Conservation (phyloP, 2,797 vertebrate species). For the Peromyscus eremicus region DNA sequence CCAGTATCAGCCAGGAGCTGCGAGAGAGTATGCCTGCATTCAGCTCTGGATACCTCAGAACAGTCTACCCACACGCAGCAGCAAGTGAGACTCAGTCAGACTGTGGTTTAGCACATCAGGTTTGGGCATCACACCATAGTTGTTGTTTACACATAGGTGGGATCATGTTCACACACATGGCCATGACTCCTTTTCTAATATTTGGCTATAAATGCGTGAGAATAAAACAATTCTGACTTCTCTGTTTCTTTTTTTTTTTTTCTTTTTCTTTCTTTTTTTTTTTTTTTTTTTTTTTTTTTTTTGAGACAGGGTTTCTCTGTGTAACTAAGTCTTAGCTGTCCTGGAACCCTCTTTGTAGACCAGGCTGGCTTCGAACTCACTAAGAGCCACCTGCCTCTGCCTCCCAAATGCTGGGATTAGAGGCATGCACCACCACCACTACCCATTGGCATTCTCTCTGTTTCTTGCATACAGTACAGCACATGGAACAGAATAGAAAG, state of each 20-base stretch:
- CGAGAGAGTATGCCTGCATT: neutral
- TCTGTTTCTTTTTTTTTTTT: neutral
- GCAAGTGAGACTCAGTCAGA: neutral
- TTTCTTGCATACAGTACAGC: neutral
- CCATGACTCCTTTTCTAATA: neutral
- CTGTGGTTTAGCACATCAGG: neutral
- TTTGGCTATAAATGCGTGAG: neutral
- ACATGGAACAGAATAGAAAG: neutral
- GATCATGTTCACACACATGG: neutral
- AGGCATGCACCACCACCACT: too few species aligned
- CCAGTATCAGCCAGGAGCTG: neutral
- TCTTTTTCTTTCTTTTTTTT: too few species aligned
- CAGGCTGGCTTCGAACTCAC: too few species aligned
- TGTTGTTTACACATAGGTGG: neutral
- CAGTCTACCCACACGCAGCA: neutral
- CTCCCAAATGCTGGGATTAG: too few species aligned
- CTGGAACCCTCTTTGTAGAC: too few species aligned
- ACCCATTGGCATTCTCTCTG: neutral
- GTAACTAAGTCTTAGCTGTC: too few species aligned
- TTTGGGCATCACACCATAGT: neutral
- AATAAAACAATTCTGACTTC: conserved; percentile 12
- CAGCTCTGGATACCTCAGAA: neutral
- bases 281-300: too few species aligned
- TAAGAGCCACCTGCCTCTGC: too few species aligned
- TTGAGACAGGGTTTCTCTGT: too few species aligned